These are phyloP conservation scores for Hypolimnas misippus DNA, from an alignment of 2,888 invertebrate species.

Conservation along the genomic window DNA sequence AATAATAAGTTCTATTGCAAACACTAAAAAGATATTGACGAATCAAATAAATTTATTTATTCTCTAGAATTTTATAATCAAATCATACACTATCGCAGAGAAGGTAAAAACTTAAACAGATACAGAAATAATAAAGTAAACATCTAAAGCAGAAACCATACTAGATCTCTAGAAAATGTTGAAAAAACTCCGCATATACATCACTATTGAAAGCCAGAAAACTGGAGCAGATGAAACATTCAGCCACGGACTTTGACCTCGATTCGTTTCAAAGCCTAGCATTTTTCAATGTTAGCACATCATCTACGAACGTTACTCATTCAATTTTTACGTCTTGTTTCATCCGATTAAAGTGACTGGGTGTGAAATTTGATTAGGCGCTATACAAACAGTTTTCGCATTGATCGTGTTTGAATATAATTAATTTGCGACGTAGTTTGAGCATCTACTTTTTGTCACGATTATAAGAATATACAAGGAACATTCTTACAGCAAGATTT, in stretches of 20 bases:
- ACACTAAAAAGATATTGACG: no score
- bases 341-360: conserved; percentile 17
- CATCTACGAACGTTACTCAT: conserved; percentile 22
- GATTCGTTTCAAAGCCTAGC: conserved; percentile 31
- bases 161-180: conserved; percentile 37
- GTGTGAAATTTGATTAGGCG: conserved; percentile 26
- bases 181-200: conserved; percentile 26
- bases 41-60: no score
- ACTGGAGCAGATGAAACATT: conserved; percentile 40
- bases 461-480: no score
- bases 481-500: no score
- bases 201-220: conserved; percentile 36
- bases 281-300: conserved; percentile 20
- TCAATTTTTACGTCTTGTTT: conserved; percentile 33
- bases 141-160: conserved; percentile 27
- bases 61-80: no score
- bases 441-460: no score
- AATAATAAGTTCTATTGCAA: no score
- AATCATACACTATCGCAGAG: background rate
- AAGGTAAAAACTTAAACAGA: background rate
- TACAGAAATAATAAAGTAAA: conserved; percentile 8
- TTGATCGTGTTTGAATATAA: conserved; percentile 6
- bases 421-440: no score
- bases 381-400: conserved; percentile 6
- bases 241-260: conserved; percentile 37